These are phyloP conservation scores for Liolophura sinensis DNA, from an alignment of 1,140 invertebrate genomes.

Conservation along the genomic window DNA sequence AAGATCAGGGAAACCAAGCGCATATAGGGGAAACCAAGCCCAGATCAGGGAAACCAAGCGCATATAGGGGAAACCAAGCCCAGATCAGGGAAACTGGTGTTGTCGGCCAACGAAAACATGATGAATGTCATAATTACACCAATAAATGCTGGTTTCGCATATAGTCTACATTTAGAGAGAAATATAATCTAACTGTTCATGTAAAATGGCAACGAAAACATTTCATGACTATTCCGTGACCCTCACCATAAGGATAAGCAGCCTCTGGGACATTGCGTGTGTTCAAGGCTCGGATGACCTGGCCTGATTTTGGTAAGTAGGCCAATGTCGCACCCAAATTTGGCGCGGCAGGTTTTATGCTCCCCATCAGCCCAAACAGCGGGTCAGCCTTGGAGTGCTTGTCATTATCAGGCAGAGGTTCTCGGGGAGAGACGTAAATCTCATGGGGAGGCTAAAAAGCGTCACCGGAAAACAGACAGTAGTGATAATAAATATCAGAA, in stretches of 20 bases:
- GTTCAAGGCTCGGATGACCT: constrained; percentile 59
- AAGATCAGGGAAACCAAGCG: neutral
- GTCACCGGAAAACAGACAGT: neutral
- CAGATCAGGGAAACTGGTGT: neutral
- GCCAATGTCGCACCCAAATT: constrained; percentile 30
- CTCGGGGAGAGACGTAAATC: constrained; percentile 30
- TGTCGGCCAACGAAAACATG: too few species aligned
- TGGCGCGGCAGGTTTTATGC: constrained; percentile 15
- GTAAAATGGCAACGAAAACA: neutral
- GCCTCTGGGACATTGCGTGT: constrained; percentile 50
- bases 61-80: neutral
- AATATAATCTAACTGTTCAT: too few species aligned
- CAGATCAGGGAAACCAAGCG: neutral
- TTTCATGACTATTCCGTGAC: constrained; percentile 1
- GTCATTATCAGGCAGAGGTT: constrained; percentile 19
- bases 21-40: neutral
- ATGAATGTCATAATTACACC: too few species aligned
- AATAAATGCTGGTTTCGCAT: too few species aligned
- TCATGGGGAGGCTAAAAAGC: constrained; percentile 18
- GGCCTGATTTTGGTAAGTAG: constrained; percentile 57
- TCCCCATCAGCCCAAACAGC: constrained; percentile 20
- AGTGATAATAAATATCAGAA: neutral
- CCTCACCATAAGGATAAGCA: constrained; percentile 34
- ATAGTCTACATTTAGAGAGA: too few species aligned
- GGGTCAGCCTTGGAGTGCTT: constrained; percentile 11